These are phyloP conservation scores for Arizona elegans DNA, from an alignment of 2,113 vertebrate species.

Conservation along the genomic window DNA sequence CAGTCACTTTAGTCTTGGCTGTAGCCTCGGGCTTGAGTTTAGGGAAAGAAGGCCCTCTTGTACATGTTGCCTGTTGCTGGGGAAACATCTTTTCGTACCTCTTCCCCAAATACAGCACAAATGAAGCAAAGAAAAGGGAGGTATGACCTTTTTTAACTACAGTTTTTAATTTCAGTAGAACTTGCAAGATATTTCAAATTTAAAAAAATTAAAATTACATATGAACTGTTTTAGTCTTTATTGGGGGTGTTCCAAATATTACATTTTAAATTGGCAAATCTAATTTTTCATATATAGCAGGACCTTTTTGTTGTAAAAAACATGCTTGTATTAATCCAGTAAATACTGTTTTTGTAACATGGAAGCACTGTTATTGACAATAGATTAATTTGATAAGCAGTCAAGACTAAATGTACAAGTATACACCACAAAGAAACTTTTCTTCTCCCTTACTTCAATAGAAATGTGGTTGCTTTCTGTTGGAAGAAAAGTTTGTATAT, in stretches of 20 bases:
- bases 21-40: conserved; percentile 96
- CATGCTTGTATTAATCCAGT: not conserved
- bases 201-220: conserved; percentile 13
- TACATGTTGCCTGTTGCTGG: conserved; percentile 98
- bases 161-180: not conserved
- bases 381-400: not conserved
- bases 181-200: not conserved
- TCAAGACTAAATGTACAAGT: not conserved
- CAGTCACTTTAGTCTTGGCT: conserved; percentile 93
- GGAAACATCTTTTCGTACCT: conserved; percentile 99
- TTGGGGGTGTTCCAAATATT: not conserved
- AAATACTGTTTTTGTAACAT: not conserved
- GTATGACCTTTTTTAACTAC: conserved; percentile 63
- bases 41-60: conserved; percentile 95
- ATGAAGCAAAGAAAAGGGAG: conserved; percentile 98
- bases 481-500: not conserved
- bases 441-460: not conserved
- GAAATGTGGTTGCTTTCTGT: not conserved
- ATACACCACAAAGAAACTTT: no score
- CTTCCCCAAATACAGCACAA: conserved; percentile 99
- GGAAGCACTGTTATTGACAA: not conserved
- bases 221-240: not conserved
- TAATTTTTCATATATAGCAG: not conserved
- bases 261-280: not conserved
- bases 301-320: not conserved